These are phyloP conservation scores for Tetraodon nigroviridis DNA, from an alignment of 2,113 vertebrate species.

Conservation along the genomic window DNA sequence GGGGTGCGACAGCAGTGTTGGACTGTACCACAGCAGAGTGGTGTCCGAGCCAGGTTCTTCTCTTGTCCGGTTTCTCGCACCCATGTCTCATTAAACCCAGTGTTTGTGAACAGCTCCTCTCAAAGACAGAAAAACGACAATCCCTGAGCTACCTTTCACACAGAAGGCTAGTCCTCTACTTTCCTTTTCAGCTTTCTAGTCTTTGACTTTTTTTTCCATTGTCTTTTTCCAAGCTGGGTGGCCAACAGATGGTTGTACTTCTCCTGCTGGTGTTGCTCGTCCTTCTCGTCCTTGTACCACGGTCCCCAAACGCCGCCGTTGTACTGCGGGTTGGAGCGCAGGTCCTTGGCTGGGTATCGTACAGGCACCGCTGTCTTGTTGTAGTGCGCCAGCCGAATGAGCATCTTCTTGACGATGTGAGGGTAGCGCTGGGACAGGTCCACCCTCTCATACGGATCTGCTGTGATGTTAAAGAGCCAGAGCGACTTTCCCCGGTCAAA, in stretches of 20 bases:
- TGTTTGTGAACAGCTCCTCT: conserved; percentile 27
- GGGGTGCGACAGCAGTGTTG: conserved; percentile 57
- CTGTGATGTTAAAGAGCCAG: conserved; percentile 98
- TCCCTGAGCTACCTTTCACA: conserved; percentile 72
- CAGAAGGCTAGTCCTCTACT: conserved; percentile 29
- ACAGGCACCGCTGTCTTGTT: conserved; percentile 90
- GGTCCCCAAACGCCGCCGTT: conserved; percentile 96
- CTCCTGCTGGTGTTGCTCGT: conserved; percentile 73
- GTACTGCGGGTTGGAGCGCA: conserved; percentile 91
- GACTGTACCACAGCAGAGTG: conserved; percentile 25
- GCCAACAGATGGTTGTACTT: conserved; percentile 56
- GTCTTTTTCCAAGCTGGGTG: conserved; percentile 68
- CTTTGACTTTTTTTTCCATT: conserved; percentile 69
- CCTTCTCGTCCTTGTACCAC: conserved; percentile 85
- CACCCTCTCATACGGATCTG: conserved; percentile 90
- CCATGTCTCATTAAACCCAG: conserved; percentile 35
- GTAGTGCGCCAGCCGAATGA: conserved; percentile 83
- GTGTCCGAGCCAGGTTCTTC: conserved; percentile 36
- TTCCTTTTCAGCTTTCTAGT: conserved; percentile 76
- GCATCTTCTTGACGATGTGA: conserved; percentile 84
- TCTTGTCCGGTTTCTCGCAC: conserved; percentile 10
- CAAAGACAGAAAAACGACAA: conserved; percentile 38
- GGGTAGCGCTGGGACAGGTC: conserved; percentile 86
- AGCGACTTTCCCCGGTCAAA: conserved; percentile 86
- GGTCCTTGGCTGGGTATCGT: conserved; percentile 90